Base-by-base conservation (phyloP, 2,797 vertebrate genomes). In the Enteromius anoplus region DNA sequence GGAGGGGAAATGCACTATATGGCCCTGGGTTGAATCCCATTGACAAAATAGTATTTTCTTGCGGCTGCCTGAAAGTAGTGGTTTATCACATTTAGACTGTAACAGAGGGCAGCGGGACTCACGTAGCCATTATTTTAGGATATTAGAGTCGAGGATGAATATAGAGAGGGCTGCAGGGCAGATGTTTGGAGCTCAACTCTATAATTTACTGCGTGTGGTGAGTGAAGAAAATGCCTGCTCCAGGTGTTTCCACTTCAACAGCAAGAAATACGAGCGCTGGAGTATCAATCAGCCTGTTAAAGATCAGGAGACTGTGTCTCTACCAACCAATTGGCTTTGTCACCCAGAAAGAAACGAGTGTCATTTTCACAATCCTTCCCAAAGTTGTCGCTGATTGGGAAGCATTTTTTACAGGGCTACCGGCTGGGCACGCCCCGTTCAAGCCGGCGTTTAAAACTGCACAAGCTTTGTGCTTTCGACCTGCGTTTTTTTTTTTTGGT, bases 211-310 rank as follows among this genome's bases (percentile, higher is more conserved):
- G 91, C 89, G 88, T 91, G 93, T 89, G 93, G 93, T 92, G 91
- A 93, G 90, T 86, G 78, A 90, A 88, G 88, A 91, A 88, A 93
- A 84, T 86, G 89, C 78, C 88, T 90, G 88, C 89, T 93, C 93
- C 94, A 94, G 93, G 93, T 94, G 92, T 93, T 94, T 91, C 92
- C 92, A 89, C 91, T 92, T 93, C 93, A 92, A 83, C 91, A 89
- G 91, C 89, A 88, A 92, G 91, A 89, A 89, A 89, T 88, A 88
- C 62, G 75, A 87, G 78, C 83, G 88, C 92, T 93, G 92, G 90
- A 89, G 89, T 91, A 93, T 93, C 93, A 93, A 92, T 94, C 92
- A 93, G 87, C 62, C 83, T 49, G 86, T 49, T 34, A 87, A 92
- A 89, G 89, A 86, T 90, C 87, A 90, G 88, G 92, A 87, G 89